These are phyloP conservation scores for Trachelus tabidus DNA, from an alignment of 2,888 invertebrate species.

Conservation along the genomic window DNA sequence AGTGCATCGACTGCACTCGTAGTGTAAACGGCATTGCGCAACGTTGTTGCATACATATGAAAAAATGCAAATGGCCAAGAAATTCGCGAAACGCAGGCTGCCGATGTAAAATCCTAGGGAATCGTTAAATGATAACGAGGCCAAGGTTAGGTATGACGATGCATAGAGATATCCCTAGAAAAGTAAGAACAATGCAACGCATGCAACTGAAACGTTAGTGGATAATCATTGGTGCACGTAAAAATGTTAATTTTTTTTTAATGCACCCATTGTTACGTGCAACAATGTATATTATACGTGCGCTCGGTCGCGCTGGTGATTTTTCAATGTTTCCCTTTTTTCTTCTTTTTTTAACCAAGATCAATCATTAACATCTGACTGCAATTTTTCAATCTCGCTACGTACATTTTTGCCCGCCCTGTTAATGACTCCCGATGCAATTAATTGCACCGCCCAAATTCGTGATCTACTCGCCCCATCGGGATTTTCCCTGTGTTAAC, in stretches of 20 bases:
- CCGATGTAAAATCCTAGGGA: conserved; percentile 9
- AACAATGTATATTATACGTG: conserved; percentile 21
- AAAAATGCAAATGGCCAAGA: background rate
- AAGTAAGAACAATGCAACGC: conserved; percentile 40
- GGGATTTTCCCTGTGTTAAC: background rate
- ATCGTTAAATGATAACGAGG: conserved; percentile 57
- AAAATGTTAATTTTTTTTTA: conserved; percentile 45
- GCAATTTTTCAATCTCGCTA: background rate
- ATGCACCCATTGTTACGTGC: conserved; percentile 38
- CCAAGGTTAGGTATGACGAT: conserved; percentile 54
- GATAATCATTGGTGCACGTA: conserved; percentile 16
- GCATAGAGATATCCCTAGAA: background rate
- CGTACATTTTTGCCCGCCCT: background rate
- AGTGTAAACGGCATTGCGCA: background rate
- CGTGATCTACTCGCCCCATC: background rate
- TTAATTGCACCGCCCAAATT: background rate
- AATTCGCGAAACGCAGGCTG: background rate
- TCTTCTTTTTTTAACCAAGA: background rate
- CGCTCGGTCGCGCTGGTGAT: background rate
- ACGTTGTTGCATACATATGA: background rate
- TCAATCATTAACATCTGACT: background rate
- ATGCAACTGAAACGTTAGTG: conserved; percentile 24
- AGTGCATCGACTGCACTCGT: background rate
- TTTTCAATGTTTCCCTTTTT: conserved; percentile 5
- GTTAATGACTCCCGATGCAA: background rate